phyloP scores from a whole-genome alignment of 1,140 invertebrate genomes.

The Riptortus pedestris region DNA sequence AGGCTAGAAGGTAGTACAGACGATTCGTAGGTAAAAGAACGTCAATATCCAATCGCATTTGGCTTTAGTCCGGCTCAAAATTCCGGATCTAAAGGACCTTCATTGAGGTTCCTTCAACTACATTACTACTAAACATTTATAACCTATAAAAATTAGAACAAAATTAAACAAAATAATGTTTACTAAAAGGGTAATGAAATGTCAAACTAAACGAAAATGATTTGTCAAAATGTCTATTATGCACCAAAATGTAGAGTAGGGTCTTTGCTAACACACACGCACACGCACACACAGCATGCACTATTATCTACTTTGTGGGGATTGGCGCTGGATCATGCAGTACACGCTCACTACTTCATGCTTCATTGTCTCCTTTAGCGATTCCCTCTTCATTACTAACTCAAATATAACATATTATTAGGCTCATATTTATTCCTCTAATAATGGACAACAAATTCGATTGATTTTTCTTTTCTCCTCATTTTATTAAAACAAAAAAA shows the following conservation, averaged over 20 bases:
- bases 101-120: background rate
- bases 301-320: constrained; percentile 10
- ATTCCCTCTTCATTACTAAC: background rate
- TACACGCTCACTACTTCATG: constrained; percentile 19
- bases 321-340: constrained; percentile 18
- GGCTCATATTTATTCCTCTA: too few species aligned
- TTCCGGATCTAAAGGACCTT: background rate
- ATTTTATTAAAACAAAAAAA: too few species aligned
- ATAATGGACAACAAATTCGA: too few species aligned
- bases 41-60: background rate
- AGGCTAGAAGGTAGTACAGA: constrained; percentile 6
- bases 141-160: too few species aligned
- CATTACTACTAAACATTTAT: too few species aligned
- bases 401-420: too few species aligned
- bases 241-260: constrained; percentile 4
- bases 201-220: background rate
- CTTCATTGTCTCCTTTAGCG: background rate
- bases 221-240: background rate
- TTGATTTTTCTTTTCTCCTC: too few species aligned
- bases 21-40: background rate
- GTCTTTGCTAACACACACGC: constrained; percentile 14
- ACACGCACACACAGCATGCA: constrained; percentile 21
- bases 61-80: background rate
- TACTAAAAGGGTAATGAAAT: background rate
- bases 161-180: background rate